Conservation (phyloP, 2,113 vertebrate species). For the Apodemus speciosus region DNA sequence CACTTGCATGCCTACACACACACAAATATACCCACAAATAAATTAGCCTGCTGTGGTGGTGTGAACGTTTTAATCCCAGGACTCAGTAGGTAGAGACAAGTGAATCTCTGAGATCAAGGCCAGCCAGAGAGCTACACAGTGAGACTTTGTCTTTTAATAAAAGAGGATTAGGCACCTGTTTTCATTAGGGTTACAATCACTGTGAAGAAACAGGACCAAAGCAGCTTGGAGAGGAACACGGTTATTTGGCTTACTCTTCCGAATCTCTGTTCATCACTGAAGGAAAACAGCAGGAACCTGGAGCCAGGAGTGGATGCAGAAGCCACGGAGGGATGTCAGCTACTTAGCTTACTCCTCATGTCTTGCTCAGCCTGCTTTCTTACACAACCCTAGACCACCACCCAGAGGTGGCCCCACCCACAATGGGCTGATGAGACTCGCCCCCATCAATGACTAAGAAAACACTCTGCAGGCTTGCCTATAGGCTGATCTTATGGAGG, state of each 20-base stretch:
- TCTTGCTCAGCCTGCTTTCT: not conserved
- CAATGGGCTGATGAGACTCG: not conserved
- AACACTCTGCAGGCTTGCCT: not conserved
- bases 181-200: not conserved
- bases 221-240: not conserved
- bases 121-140: not conserved
- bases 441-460: not conserved
- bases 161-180: not conserved
- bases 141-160: not conserved
- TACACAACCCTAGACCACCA: not conserved
- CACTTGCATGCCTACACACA: not conserved
- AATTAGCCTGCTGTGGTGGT: not conserved
- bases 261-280: not conserved
- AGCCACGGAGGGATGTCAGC: not conserved
- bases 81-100: not conserved
- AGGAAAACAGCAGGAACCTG: not conserved
- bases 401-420: not conserved
- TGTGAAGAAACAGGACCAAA: not conserved
- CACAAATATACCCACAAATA: not conserved
- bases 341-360: not conserved
- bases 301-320: not conserved
- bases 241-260: not conserved
- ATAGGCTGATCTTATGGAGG: too few relatives aligned
- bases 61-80: not conserved
- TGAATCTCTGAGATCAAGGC: not conserved